phyloP scores from a whole-genome alignment of 2,797 vertebrate genomes.

The Yasuhikotakia modesta region DNA sequence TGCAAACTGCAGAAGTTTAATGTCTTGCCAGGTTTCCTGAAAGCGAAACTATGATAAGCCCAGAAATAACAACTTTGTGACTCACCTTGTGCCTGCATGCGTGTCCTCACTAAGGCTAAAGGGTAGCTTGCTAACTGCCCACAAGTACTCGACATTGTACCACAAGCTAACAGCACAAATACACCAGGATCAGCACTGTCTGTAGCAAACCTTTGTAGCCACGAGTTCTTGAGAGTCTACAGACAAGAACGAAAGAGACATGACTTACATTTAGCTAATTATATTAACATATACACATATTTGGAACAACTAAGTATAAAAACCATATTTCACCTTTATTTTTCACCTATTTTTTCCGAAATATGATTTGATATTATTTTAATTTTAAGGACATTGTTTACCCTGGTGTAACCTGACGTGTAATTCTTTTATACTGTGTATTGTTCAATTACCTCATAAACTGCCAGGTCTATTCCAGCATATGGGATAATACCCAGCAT shows the following conservation, averaged over 20 bases:
- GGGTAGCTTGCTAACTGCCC: slow-evolving; percentile 95
- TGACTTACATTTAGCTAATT: neutral
- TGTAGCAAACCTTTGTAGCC: slow-evolving; percentile 88
- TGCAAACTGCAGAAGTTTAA: neutral
- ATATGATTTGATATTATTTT: neutral
- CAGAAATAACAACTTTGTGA: neutral
- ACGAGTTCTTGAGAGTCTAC: slow-evolving; percentile 92
- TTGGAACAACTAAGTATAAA: no score
- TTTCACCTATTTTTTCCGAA: no score
- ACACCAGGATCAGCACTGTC: slow-evolving; percentile 92
- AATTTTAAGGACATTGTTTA: no score
- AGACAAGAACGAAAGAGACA: neutral
- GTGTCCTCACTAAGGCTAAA: slow-evolving; percentile 91
- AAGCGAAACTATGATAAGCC: neutral
- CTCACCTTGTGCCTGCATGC: slow-evolving; percentile 97
- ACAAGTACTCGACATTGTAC: slow-evolving; percentile 94
- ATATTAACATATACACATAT: neutral
- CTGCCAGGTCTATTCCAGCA: slow-evolving; percentile 92
- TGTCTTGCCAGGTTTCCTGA: no score
- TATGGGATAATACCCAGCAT: slow-evolving; percentile 98
- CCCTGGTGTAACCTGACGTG: neutral
- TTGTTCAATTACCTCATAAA: slow-evolving; percentile 86
- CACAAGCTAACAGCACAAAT: slow-evolving; percentile 92
- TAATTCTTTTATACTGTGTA: neutral
- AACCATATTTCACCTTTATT: no score